Base-by-base conservation (phyloP, 2,888 invertebrate genomes). In the Hirtodrosophila cameraria region DNA sequence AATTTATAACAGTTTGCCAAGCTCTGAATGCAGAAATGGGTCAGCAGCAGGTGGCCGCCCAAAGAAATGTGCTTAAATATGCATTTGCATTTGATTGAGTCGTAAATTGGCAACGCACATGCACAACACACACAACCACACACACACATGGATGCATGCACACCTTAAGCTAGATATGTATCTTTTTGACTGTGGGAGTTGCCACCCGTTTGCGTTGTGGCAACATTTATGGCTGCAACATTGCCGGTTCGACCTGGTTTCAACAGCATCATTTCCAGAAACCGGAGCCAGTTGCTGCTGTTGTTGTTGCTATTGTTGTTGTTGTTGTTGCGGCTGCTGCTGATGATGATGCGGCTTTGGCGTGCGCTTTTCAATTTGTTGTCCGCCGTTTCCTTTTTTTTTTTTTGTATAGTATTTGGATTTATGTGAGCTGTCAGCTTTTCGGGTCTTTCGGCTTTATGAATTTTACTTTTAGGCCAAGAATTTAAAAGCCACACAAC, bases 281-380 rank as follows among this genome's bases (percentile, higher is more conserved):
- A 67, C 67, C 62, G 70, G 67, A 71, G 73, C 50, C 69, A 49
- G 28, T 35, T 42, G 12, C 18, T 25, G 36, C 23, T 16, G 16
- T 33, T 27, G 16, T 23, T 45, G 15, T 31, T 13, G 8, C 28
- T n/a, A n/a, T 18, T 18, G 18, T 18, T n/a, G 18, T 28, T 28
- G 48, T 4, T 12, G 35, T 23, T 28, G 46, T 39, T 35, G 39
- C 23, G 43, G 52, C 55, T 48, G 55, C 43, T 60, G 59, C 45
- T 75, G 76, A 80, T 80, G 80, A 83, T 80, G 84, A 80, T 80
- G 84, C 78, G 84, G 75, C 78, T 80, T 84, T 80, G 75, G 84
- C 80, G 80, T 80, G 80, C 75, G 84, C 84, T 80, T 80, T 80
- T 80, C 80, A 84, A 80, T 80, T 80, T 80, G 84, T 80, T 79